These are phyloP conservation scores for Anorthoa munda DNA, from an alignment of 2,888 invertebrate genomes.

Conservation along the genomic window DNA sequence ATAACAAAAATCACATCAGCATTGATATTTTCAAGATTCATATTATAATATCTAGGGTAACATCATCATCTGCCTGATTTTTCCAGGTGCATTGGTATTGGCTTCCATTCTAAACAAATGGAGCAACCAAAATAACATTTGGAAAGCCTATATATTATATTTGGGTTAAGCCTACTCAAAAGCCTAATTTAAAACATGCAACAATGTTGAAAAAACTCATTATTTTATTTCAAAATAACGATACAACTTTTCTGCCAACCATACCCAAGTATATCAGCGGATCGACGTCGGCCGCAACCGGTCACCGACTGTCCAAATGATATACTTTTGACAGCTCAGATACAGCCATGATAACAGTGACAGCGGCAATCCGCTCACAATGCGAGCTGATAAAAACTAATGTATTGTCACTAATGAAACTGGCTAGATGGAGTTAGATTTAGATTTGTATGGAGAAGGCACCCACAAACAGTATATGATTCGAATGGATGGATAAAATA, in stretches of 20 bases:
- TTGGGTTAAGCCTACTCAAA: too few species aligned
- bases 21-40: too few species aligned
- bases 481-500: too few species aligned
- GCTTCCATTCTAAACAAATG: too few species aligned
- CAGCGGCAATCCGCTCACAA: constrained; percentile 75
- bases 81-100: too few species aligned
- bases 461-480: background rate
- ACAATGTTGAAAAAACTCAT: background rate
- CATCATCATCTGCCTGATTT: too few species aligned
- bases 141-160: too few species aligned
- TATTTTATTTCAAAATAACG: background rate
- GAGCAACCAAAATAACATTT: too few species aligned
- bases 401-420: constrained; percentile 66
- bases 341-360: constrained; percentile 79
- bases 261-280: constrained; percentile 58
- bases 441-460: constrained; percentile 3
- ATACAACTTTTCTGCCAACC: constrained; percentile 51
- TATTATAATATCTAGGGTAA: too few species aligned
- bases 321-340: constrained; percentile 85
- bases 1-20: too few species aligned
- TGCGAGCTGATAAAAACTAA: constrained; percentile 69
- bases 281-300: constrained; percentile 69
- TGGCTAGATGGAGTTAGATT: constrained; percentile 54
- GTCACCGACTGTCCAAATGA: constrained; percentile 77
- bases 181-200: background rate